Evolutionary conservation across 37 sponge, comb jelly and placozoan species (phyloP).

Genomic region (Agelas oroides): DNA sequence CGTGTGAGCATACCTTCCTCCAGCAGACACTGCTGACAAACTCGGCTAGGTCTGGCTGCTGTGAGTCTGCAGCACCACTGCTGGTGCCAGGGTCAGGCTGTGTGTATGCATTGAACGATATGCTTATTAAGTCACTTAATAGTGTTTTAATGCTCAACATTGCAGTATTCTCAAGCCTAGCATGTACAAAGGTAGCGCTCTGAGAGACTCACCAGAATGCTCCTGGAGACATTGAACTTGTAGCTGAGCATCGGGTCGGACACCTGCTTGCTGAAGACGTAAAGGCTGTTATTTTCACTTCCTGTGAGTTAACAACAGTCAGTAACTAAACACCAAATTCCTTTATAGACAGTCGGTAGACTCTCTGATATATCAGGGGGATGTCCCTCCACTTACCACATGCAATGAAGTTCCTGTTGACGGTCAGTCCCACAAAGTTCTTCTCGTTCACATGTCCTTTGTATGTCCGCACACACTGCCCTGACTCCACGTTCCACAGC

Average conservation of each 20-base stretch:
- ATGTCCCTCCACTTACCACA: conserved; percentile 72
- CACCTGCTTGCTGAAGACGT: conserved; percentile 74
- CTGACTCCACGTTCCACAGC: conserved; percentile 60
- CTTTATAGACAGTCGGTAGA: no score
- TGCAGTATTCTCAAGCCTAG: no score
- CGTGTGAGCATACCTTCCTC: conserved; percentile 54
- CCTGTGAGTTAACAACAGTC: conserved; percentile 56
- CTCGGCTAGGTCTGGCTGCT: conserved; percentile 34
- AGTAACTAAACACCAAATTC: no score
- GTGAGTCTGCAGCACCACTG: background rate
- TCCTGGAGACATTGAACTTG: conserved; percentile 49
- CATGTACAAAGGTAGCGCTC: no score
- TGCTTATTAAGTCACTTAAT: no score
- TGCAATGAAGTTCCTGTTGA: conserved; percentile 70
- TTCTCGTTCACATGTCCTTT: conserved; percentile 88
- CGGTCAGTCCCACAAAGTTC: conserved; percentile 91
- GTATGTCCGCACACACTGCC: conserved; percentile 59
- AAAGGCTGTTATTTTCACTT: conserved; percentile 85
- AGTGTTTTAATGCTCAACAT: no score
- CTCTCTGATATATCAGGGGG: no score
- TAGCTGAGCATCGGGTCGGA: conserved; percentile 71
- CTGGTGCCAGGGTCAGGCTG: conserved; percentile 12
- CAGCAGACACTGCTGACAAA: conserved; percentile 80
- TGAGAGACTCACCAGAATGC: conserved; percentile 61
- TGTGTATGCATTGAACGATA: no score